These are phyloP conservation scores for Acanthococcus lagerstroemiae DNA, from an alignment of 2,888 invertebrate species.

Conservation along the genomic window DNA sequence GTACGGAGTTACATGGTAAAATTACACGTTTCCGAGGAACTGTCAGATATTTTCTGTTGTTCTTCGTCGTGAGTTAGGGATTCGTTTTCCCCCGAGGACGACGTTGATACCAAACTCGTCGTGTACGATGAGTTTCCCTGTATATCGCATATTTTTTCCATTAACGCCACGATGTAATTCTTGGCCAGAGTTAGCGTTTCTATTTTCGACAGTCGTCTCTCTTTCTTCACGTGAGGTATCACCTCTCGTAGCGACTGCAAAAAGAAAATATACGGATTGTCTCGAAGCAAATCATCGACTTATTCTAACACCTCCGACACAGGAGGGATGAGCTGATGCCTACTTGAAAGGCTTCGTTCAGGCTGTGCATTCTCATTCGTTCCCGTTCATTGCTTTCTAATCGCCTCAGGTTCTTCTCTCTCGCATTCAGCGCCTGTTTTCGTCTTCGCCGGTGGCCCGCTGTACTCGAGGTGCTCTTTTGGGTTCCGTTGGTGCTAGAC, in stretches of 20 bases:
- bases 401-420: constrained; percentile 60
- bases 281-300: neutral
- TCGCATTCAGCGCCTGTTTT: constrained; percentile 52
- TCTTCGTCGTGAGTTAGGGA: constrained; percentile 18
- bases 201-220: constrained; percentile 65
- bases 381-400: constrained; percentile 70
- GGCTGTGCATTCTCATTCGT: constrained; percentile 67
- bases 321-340: neutral
- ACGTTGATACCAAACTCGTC: constrained; percentile 7
- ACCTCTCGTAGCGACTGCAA: constrained; percentile 60
- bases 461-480: constrained; percentile 37
- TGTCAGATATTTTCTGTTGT: constrained; percentile 23
- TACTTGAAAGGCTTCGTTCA: constrained; percentile 70
- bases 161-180: constrained; percentile 72
- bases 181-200: constrained; percentile 69
- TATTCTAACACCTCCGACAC: neutral
- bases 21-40: constrained; percentile 13
- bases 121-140: constrained; percentile 20
- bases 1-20: neutral
- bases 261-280: neutral
- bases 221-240: constrained; percentile 68
- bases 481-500: constrained; percentile 36
- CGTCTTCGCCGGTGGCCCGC: constrained; percentile 45
- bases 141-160: constrained; percentile 69
- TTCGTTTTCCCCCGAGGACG: constrained; percentile 20